Evolutionary conservation across 2,888 invertebrate species (phyloP).

Genomic region (Apantesis nais): DNA sequence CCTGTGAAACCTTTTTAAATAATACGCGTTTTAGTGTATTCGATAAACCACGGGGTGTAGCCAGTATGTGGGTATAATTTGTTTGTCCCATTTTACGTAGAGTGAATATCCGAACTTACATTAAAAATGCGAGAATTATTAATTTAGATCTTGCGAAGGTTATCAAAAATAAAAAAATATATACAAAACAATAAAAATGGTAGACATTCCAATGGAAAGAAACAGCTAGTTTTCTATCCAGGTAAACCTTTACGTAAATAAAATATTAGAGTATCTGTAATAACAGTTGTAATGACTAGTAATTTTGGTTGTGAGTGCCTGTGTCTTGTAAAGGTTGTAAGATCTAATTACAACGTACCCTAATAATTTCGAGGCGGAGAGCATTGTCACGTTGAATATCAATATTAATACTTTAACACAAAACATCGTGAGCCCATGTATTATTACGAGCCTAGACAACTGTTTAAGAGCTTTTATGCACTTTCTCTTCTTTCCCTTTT

Average conservation of each 20-base stretch:
- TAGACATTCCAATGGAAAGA: background rate
- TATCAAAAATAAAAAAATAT: no score
- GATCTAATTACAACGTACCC: background rate
- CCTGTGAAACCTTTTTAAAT: no score
- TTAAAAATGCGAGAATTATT: no score
- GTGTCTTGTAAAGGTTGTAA: background rate
- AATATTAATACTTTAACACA: background rate
- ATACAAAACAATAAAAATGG: no score
- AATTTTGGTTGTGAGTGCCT: background rate
- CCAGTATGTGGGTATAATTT: no score
- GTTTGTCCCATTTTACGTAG: no score
- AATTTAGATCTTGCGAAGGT: no score
- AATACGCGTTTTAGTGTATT: no score
- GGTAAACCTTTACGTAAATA: background rate
- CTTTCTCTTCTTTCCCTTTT: no score
- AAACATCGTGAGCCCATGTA: background rate
- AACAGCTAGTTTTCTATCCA: background rate
- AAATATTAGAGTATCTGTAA: background rate
- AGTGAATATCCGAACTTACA: no score
- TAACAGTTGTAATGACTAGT: background rate
- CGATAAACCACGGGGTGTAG: no score
- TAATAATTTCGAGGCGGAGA: background rate
- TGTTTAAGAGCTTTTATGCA: no score
- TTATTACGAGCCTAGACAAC: background rate
- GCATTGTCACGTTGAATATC: background rate